A percentile compares a stretch with the other conserved stretches of the same genome.
Conservation (phyloP, 2,113 vertebrate species). For the Seriola rivoliana region DNA sequence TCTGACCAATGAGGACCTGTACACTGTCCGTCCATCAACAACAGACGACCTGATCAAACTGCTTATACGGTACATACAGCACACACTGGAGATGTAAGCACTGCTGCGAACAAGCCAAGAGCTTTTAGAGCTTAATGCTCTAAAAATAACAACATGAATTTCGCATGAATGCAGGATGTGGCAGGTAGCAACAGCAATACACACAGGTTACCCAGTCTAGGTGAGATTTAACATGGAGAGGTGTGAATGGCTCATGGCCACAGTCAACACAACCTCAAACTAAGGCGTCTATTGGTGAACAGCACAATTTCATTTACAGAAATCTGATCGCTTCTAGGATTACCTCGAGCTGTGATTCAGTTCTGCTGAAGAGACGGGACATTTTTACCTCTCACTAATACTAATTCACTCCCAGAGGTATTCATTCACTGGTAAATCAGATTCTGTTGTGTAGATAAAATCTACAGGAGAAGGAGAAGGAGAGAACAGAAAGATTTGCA, state of each 20-base stretch:
- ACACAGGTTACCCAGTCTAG: background rate
- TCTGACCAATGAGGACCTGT: background rate
- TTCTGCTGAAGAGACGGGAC: background rate
- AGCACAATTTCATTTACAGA: background rate
- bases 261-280: background rate
- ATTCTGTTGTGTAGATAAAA: too few relatives aligned
- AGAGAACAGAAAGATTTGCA: too few relatives aligned
- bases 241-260: constrained; percentile 1
- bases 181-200: background rate
- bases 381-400: background rate
- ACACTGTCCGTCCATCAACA: background rate
- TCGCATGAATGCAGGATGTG: constrained; percentile 27
- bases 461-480: too few relatives aligned
- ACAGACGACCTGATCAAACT: background rate
- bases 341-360: background rate
- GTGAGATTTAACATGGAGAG: background rate
- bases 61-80: background rate
- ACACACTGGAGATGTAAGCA: background rate
- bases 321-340: background rate
- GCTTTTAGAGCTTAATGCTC: background rate
- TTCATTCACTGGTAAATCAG: background rate
- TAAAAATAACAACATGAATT: constrained; percentile 48
- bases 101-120: background rate
- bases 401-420: background rate
- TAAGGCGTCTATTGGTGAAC: background rate